Base-by-base conservation (phyloP, 1,140 invertebrate genomes). In the Pomacea maculata region DNA sequence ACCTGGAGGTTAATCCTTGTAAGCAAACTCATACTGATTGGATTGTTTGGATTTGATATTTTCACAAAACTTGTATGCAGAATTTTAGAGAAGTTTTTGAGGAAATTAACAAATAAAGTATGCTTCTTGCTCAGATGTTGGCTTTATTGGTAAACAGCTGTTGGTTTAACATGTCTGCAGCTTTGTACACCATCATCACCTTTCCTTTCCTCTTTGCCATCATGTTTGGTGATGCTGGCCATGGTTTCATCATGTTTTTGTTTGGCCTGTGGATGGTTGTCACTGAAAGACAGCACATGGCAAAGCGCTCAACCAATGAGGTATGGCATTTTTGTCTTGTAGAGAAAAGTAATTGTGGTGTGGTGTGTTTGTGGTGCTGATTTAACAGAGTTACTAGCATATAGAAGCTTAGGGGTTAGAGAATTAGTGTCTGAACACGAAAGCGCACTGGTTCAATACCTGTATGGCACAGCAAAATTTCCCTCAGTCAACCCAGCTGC, bases 141-240 rank as follows among this genome's bases (percentile, higher is more conserved):
- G 25, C 61, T 75, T 55, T 75, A 55, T 29, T 57, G 52, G 54
- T 3, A 57, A 54, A 54, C 15, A 72, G 71, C 15, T 72, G 54
- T 70, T 75, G 15, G 19, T 82, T 72, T 72, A n/a, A 15, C 78
- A 82, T 82, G 84, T 80, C 93, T 94, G 75, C 92, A 94, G 96
- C 96, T 73, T 93, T 96, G 1, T 99, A 97, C 91, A 96, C 97
- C 3, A 97, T 97, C 87, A 97, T 99, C 79, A 97, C 97, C 0
- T 99, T 99, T 91, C 98, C 98, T 21, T 99, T 99, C 92, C 91
- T 99, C 72, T 99, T 99, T 92, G 96, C 96, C 79, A 94, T 99
- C 85, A 99, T 99, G 98, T 99, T 99, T 92, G 98, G 98, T 74
- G 98, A 99, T 91, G 91, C 95, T 86, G 98, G 98, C 6, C 98